Evolutionary conservation across 2,797 vertebrate species (phyloP).

Genomic region (Hydrophis major): DNA sequence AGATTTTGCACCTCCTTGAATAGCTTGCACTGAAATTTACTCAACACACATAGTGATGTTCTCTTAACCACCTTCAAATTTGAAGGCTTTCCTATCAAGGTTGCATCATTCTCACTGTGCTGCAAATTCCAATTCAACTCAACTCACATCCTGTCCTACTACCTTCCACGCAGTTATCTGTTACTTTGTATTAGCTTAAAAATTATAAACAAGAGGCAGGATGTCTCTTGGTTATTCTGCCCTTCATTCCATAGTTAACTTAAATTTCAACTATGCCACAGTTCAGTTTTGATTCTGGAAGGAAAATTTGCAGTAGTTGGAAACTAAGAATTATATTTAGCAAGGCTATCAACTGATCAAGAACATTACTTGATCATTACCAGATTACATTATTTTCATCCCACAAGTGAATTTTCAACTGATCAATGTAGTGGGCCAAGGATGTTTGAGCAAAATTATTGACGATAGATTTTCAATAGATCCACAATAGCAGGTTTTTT

Average conservation of each 20-base stretch:
- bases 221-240: neutral
- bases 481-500: neutral
- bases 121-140: neutral
- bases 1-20: neutral
- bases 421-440: neutral
- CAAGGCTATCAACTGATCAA: neutral
- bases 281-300: neutral
- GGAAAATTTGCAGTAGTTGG: neutral
- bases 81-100: neutral
- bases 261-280: neutral
- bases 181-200: neutral
- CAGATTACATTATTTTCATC: neutral
- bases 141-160: neutral
- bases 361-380: neutral
- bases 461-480: neutral
- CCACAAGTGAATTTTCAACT: neutral
- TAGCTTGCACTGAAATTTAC: neutral
- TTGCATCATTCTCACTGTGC: neutral
- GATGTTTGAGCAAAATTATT: neutral
- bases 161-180: neutral
- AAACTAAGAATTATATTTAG: neutral
- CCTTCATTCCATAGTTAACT: neutral
- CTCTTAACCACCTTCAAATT: neutral
- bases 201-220: neutral
- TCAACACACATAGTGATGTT: neutral